Evolutionary conservation across 2,888 invertebrate species (phyloP).

Genomic region (Resseliella maxima): DNA sequence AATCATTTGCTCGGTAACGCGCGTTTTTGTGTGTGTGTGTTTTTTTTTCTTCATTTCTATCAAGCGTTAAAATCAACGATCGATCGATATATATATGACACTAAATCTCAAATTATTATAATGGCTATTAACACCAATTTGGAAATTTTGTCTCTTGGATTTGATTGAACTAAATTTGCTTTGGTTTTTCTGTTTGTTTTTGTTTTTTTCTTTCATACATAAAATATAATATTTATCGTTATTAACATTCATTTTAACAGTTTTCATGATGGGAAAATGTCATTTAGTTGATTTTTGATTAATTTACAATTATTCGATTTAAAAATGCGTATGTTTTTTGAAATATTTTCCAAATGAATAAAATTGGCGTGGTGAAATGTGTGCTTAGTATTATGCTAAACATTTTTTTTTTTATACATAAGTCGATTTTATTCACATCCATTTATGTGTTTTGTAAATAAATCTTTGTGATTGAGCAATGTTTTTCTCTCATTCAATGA

Average conservation of each 20-base stretch:
- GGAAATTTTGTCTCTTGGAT: too few species aligned
- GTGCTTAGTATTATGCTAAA: not conserved
- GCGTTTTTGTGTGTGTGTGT: not conserved
- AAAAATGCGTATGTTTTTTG: too few species aligned
- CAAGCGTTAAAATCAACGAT: too few species aligned
- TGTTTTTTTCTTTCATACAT: not conserved
- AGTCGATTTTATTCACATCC: too few species aligned
- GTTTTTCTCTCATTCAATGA: not conserved
- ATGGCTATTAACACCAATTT: too few species aligned
- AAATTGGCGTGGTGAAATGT: too few species aligned
- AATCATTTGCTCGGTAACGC: not conserved
- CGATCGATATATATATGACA: too few species aligned
- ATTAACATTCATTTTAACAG: not conserved
- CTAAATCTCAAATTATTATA: too few species aligned
- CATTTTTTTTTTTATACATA: not conserved
- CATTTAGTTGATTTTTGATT: not conserved
- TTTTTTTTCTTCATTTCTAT: not conserved
- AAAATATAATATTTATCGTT: slow-evolving; percentile 22
- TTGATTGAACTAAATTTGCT: too few species aligned
- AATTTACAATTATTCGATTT: not conserved
- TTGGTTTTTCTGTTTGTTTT: not conserved
- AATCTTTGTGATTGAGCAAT: too few species aligned
- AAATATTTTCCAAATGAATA: too few species aligned
- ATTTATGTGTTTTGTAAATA: too few species aligned
- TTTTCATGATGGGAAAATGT: not conserved